Conservation (phyloP, 1,140 invertebrate genomes). For the Pemphigus obesinymphae region DNA sequence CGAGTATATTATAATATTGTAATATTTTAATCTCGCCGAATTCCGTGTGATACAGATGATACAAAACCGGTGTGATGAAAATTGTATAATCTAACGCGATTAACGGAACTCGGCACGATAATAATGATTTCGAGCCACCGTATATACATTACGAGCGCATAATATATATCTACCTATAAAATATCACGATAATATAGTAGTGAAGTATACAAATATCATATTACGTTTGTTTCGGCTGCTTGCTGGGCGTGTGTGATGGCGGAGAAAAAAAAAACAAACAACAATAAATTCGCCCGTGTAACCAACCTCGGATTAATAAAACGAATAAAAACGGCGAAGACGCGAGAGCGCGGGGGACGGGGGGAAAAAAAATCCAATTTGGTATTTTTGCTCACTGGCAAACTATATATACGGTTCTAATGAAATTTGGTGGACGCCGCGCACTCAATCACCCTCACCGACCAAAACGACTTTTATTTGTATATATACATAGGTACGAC, state of each 20-base stretch:
- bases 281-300: constrained; percentile 15
- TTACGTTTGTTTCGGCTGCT: constrained; percentile 18
- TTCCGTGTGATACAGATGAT: no score
- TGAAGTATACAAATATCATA: no score
- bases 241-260: constrained; percentile 19
- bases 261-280: no score
- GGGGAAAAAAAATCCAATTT: constrained; percentile 36
- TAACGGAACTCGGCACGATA: neutral
- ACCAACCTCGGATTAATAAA: constrained; percentile 38
- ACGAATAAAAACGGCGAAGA: constrained; percentile 36
- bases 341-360: neutral
- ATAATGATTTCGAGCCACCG: constrained; percentile 20
- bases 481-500: constrained; percentile 10
- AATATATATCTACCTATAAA: no score
- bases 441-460: constrained; percentile 37
- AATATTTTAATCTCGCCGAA: neutral
- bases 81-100: constrained; percentile 1
- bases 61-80: neutral
- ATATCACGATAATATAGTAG: no score
- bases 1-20: no score
- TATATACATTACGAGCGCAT: no score
- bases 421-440: constrained; percentile 37
- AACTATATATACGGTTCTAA: constrained; percentile 14
- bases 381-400: constrained; percentile 32
- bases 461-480: constrained; percentile 36